Base-by-base conservation (phyloP, 1,140 invertebrate species). In the Liolophura sinensis region DNA sequence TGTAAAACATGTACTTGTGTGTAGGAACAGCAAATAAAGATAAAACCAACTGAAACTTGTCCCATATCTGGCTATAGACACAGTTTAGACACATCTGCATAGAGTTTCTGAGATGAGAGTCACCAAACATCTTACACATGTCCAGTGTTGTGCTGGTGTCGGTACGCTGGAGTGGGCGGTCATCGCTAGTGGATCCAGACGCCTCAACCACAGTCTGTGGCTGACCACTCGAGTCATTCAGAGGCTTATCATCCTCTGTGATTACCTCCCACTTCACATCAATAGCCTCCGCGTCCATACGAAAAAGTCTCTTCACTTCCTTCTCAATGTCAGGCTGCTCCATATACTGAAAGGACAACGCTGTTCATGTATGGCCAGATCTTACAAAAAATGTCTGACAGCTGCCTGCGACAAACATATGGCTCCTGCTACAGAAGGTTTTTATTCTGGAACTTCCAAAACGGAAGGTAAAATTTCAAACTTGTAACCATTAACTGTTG, bases 291-390 rank as follows among this genome's bases (percentile, higher is more conserved):
- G 94, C 94, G 82, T 97, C 96, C n/a, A 90, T 90, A 73, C 94
- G 87, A 16, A 99, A 87, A 22, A 99, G 85, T 63, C 95, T 86
- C 82, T 97, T 97, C 18, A 91, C 89, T 87, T 98, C 96, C 83
- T 98, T 98, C 81, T 99, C 97, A 73, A 98, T 96, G 86, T 98
- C 96, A 1, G 95, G 95, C 56, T 95, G 94, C 85, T 99, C 97
- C 1, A 96, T 82, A 85, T 94, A 96, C 84, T 87, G 67, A 51
- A 76, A 68, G 60, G 61, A 14, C 6, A 49, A 68, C 48, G 46
- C 7, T 54, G 51, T 24, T 5, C 24, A 20, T n/a, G 24, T n/a
- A 54, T 54, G n/a, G 12, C n/a, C 12, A 12, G 24, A 54, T 20
- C n/a, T 24, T 15, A 51, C 49, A 51, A 51, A 51, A 15, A 51